Evolutionary conservation across 2,113 vertebrate species (phyloP).

Genomic region (Strigops habroptila): DNA sequence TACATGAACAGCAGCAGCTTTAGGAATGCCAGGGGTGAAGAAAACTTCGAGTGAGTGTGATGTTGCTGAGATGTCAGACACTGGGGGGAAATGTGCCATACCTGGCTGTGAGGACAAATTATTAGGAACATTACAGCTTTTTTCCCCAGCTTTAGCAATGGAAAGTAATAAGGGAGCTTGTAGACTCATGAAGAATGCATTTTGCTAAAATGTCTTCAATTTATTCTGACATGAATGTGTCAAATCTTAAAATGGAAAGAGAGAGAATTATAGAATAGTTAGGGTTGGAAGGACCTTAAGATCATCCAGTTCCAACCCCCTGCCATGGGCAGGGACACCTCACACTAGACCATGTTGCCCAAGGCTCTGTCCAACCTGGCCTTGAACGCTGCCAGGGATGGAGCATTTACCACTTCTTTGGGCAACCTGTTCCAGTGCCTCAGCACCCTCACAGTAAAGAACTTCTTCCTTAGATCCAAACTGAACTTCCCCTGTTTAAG

Average conservation of each 20-base stretch:
- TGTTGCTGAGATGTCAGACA: neutral
- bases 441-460: too few species aligned
- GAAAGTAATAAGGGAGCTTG: neutral
- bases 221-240: neutral
- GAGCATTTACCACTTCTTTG: too few species aligned
- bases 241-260: neutral
- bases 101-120: neutral
- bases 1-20: neutral
- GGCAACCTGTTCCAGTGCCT: too few species aligned
- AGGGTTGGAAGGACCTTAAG: too few species aligned
- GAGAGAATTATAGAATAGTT: too few species aligned
- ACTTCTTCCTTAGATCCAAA: too few species aligned
- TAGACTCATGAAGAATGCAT: accelerated
- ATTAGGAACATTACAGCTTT: neutral
- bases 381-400: too few species aligned
- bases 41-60: neutral
- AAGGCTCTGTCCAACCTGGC: too few species aligned
- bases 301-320: too few species aligned
- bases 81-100: neutral
- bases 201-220: neutral
- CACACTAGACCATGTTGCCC: too few species aligned
- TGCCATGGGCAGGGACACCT: too few species aligned
- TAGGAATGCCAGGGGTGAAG: neutral
- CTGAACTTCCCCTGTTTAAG: too few species aligned
- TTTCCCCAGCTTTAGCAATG: neutral